phyloP scores from a whole-genome alignment of 2,888 invertebrate genomes.

The Agonopterix alstromeriana region DNA sequence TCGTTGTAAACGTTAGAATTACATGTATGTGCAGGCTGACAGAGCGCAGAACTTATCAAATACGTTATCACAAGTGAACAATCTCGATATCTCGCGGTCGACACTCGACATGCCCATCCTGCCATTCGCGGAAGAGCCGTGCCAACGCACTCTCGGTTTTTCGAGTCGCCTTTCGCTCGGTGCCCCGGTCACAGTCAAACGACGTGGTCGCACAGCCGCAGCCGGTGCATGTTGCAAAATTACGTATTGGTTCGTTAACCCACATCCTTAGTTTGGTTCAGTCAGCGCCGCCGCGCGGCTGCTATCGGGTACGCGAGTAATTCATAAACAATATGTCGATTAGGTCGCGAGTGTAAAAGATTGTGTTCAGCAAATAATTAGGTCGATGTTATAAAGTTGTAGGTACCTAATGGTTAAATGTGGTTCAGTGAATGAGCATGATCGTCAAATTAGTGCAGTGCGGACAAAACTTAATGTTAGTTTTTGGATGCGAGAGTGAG shows the following conservation, averaged over 20 bases:
- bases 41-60: no score
- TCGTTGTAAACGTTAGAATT: no score
- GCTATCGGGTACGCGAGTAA: constrained; percentile 40
- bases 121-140: constrained; percentile 62
- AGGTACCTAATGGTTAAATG: no score
- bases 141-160: constrained; percentile 63
- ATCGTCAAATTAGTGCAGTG: constrained; percentile 11
- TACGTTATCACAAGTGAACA: constrained; percentile 58
- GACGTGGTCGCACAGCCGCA: constrained; percentile 33
- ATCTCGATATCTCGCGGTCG: constrained; percentile 63
- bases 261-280: constrained; percentile 38
- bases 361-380: no score
- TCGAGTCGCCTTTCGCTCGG: constrained; percentile 61
- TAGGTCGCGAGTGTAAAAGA: neutral
- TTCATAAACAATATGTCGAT: constrained; percentile 31
- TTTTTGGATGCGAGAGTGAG: constrained; percentile 11
- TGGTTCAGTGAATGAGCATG: constrained; percentile 5
- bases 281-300: constrained; percentile 21
- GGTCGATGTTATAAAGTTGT: no score
- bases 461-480: neutral
- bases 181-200: constrained; percentile 44
- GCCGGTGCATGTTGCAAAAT: constrained; percentile 60
- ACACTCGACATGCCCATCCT: constrained; percentile 44
- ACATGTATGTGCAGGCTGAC: no score
- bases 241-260: constrained; percentile 61